Evolutionary conservation across 1,140 invertebrate species (phyloP).

Genomic region (Mya arenaria): DNA sequence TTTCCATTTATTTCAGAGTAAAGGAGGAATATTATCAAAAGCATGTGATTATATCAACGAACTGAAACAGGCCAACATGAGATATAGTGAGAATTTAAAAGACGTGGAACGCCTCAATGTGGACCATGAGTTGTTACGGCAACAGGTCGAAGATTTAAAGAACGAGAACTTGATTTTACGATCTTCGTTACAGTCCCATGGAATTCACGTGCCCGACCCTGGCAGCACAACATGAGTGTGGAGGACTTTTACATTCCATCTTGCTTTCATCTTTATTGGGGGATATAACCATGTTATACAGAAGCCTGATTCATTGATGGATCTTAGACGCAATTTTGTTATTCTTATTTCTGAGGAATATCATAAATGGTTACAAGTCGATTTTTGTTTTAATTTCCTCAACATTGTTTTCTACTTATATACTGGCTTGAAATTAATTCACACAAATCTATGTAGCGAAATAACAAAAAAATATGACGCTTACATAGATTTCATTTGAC

Average conservation of each 20-base stretch:
- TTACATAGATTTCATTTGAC: too few species aligned
- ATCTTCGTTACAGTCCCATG: conserved; percentile 82
- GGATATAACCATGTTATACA: too few species aligned
- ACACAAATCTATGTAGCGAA: too few species aligned
- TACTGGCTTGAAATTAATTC: too few species aligned
- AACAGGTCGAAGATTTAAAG: conserved; percentile 85
- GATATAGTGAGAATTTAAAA: conserved; percentile 84
- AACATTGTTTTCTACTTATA: too few species aligned
- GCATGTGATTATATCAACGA: conserved; percentile 97
- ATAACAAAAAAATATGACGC: too few species aligned
- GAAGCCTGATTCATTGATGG: too few species aligned
- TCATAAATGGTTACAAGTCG: too few species aligned
- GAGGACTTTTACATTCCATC: conserved; percentile 44
- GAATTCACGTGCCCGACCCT: conserved; percentile 74
- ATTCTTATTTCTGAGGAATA: too few species aligned
- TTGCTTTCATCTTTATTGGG: neutral
- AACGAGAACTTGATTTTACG: conserved; percentile 85
- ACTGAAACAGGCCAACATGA: conserved; percentile 89
- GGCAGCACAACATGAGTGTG: conserved; percentile 74
- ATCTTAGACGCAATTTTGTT: too few species aligned
- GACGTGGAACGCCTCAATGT: conserved; percentile 85
- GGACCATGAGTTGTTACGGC: conserved; percentile 83
- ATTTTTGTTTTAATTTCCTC: too few species aligned
- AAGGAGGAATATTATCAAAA: conserved; percentile 97
- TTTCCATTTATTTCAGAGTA: conserved; percentile 86